Percentiles rank a stretch among this genome's conserved stretches.
Conservation (phyloP, 2,888 invertebrate species). For the Magallana nippona region DNA sequence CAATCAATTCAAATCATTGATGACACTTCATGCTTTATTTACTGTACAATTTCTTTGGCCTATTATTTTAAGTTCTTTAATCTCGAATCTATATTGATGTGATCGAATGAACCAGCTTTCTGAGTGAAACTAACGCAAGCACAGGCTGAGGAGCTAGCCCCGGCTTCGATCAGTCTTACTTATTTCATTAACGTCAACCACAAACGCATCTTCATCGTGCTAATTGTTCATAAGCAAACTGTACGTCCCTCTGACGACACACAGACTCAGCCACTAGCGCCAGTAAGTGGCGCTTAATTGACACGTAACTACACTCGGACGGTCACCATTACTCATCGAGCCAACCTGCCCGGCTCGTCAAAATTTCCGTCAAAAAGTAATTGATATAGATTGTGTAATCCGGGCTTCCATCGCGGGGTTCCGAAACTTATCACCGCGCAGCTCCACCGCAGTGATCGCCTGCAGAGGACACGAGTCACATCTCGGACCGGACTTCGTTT, state of each 20-base stretch:
- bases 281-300: neutral
- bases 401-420: constrained; percentile 1
- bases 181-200: constrained; percentile 21
- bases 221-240: constrained; percentile 32
- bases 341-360: neutral
- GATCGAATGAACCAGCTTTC: neutral
- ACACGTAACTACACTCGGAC: neutral
- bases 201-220: constrained; percentile 15
- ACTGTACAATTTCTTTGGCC: neutral
- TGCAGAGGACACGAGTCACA: neutral
- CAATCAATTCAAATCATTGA: too few species aligned
- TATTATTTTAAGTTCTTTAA: neutral
- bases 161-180: neutral
- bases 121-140: neutral
- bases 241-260: neutral
- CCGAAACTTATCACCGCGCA: constrained; percentile 2
- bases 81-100: neutral
- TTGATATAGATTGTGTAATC: neutral
- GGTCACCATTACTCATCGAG: neutral
- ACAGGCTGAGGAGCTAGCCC: neutral
- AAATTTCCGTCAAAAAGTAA: neutral
- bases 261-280: neutral
- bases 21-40: neutral
- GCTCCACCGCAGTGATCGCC: neutral
- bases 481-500: constrained; percentile 15